Base-by-base conservation (phyloP, 92 coral and sea anemone species). In the Paragorgia papillata region DNA sequence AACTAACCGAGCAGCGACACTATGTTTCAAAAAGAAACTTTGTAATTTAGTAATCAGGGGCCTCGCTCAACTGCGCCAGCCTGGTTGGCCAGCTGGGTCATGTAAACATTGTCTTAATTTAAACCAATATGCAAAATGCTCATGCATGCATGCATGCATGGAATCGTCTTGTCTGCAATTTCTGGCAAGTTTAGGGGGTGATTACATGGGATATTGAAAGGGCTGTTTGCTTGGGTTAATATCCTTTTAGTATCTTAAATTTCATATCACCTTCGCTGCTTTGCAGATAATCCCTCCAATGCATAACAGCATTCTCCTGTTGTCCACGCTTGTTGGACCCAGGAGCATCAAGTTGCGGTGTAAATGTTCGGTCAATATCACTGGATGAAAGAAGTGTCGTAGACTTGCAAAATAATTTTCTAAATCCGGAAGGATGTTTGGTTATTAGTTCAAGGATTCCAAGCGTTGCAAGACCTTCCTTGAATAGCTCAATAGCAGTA, bases 381-480 rank as follows among this genome's bases (percentile, higher is more conserved):
- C 7, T 9, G 2, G 73, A 18, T 17, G 73, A 3, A 14, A 66
- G 5, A 6, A 3, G 4, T 43, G 29, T 66, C 17, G 29, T 18
- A 3, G 18, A 2, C 7, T 4, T 2, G 35, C 66, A 59, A 28
- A 59, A 59, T 59, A 59, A 2, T 30, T 59, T 59, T 30, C 26
- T 59, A n/a, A 59, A 59, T 28, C 30, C 66, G 24, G 37, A 28
- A 9, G 66, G 66, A 30, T 59, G 31, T 30, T 21, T 59, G 22
- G 2, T 18, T 10, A 59, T 59, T 2, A 24, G 26, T 59, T 24
- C 31, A 7, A 59, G 66, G 31, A 30, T 59, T 2, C 66, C 66
- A 59, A 59, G 66, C 7, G 66, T 59, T 14, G 30, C 5, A 24
- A 59, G 66, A 28, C 66, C 66, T 24, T 59, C 37, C 66, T 59